These are phyloP conservation scores for Coptodon rendalli DNA, from an alignment of 2,113 vertebrate species.

Conservation along the genomic window DNA sequence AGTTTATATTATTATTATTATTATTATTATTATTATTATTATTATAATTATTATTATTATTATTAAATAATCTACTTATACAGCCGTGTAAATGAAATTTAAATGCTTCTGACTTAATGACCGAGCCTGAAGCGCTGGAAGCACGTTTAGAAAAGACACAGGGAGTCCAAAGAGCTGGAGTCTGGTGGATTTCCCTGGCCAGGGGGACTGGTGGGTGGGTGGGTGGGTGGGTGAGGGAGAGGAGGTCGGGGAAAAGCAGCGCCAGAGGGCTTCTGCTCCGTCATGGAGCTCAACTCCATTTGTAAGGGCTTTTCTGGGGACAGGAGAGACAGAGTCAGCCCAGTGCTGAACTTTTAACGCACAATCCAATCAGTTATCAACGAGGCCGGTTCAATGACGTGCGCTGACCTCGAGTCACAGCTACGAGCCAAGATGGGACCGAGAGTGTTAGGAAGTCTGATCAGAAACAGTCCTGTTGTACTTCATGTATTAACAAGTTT, in stretches of 20 bases:
- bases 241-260: slow-evolving; percentile 50
- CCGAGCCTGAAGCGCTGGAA: neutral
- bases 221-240: neutral
- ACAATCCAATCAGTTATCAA: slow-evolving; percentile 34
- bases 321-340: slow-evolving; percentile 33
- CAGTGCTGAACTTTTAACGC: slow-evolving; percentile 1
- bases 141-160: neutral
- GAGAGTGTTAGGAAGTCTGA: neutral
- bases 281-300: slow-evolving; percentile 67
- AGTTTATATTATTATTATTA: too few relatives aligned
- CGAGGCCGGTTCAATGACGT: neutral
- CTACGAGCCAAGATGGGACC: neutral
- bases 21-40: neutral
- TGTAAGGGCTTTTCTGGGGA: slow-evolving; percentile 52
- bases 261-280: slow-evolving; percentile 53
- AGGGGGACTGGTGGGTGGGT: neutral
- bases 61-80: neutral
- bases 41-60: neutral
- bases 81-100: neutral
- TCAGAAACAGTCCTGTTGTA: neutral
- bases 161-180: neutral
- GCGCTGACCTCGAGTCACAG: neutral
- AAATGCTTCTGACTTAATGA: slow-evolving; percentile 1
- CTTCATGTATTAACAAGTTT: neutral
- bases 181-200: neutral